Conservation (phyloP, 2,888 invertebrate species). For the Frankliniella fusca region DNA sequence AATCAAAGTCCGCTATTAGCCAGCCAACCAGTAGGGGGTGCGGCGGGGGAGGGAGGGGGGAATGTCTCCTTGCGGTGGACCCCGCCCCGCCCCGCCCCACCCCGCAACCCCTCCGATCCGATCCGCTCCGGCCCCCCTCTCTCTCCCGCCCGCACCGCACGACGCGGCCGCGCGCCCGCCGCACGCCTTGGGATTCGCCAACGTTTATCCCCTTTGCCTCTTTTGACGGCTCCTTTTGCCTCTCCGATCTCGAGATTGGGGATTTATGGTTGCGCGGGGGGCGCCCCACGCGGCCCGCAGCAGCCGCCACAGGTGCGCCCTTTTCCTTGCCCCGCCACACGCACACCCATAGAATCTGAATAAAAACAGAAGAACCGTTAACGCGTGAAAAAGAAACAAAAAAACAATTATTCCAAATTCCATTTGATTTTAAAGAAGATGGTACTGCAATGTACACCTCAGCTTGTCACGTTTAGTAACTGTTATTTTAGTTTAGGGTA, state of each 20-base stretch:
- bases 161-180: background rate
- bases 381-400: too few relatives aligned
- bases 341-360: background rate
- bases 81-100: background rate
- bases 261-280: background rate
- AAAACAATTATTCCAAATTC: too few relatives aligned
- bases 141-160: background rate
- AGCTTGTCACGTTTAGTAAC: too few relatives aligned
- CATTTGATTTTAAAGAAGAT: too few relatives aligned
- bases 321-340: background rate
- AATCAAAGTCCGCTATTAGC: constrained; percentile 22
- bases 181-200: background rate
- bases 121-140: background rate
- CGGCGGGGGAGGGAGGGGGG: background rate
- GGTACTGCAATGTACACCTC: too few relatives aligned
- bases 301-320: background rate
- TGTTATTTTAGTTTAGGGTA: too few relatives aligned
- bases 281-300: background rate
- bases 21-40: background rate
- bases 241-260: constrained; percentile 18
- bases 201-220: constrained; percentile 7
- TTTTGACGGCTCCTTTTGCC: constrained; percentile 19
- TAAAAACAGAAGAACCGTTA: too few relatives aligned
- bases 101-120: background rate
- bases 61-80: too few relatives aligned